These are phyloP conservation scores for Gryon sp. DNA, from an alignment of 1,140 invertebrate genomes.

Conservation along the genomic window DNA sequence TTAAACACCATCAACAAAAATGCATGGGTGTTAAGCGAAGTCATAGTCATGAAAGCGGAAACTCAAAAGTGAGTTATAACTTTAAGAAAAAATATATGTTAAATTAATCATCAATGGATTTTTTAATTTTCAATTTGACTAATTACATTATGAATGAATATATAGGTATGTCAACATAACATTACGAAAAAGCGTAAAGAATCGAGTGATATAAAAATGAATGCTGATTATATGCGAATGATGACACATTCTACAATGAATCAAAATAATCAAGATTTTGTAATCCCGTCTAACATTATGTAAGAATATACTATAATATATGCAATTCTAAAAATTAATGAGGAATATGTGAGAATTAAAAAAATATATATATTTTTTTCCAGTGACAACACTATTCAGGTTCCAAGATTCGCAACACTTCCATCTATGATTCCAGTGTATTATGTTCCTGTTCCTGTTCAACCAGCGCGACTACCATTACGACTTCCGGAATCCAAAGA, in stretches of 20 bases:
- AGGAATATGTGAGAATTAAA: no score
- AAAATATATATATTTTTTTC: slow-evolving; percentile 1
- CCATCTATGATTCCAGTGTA: slow-evolving; percentile 81
- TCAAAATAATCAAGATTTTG: slow-evolving; percentile 6
- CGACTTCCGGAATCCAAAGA: slow-evolving; percentile 53
- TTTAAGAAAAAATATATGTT: background rate
- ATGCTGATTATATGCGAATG: slow-evolving; percentile 9
- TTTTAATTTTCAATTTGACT: no score
- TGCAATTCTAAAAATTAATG: no score
- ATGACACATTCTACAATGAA: background rate
- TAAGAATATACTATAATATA: slow-evolving; percentile 25
- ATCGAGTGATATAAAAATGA: slow-evolving; percentile 4
- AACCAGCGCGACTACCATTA: slow-evolving; percentile 35
- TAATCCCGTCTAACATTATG: slow-evolving; percentile 20
- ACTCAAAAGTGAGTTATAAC: slow-evolving; percentile 47
- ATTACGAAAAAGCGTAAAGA: slow-evolving; percentile 23
- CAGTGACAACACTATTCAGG: slow-evolving; percentile 33
- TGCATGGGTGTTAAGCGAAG: slow-evolving; percentile 67
- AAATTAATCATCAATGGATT: background rate
- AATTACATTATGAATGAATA: no score
- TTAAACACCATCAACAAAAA: slow-evolving; percentile 65
- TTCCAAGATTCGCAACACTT: slow-evolving; percentile 62
- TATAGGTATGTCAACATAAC: slow-evolving; percentile 31
- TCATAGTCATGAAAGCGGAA: slow-evolving; percentile 66
- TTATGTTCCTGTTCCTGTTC: slow-evolving; percentile 79